Percentiles rank a stretch among this genome's conserved stretches.
phyloP scores from a whole-genome alignment of 2,797 vertebrate genomes.

The Chiloscyllium punctatum region DNA sequence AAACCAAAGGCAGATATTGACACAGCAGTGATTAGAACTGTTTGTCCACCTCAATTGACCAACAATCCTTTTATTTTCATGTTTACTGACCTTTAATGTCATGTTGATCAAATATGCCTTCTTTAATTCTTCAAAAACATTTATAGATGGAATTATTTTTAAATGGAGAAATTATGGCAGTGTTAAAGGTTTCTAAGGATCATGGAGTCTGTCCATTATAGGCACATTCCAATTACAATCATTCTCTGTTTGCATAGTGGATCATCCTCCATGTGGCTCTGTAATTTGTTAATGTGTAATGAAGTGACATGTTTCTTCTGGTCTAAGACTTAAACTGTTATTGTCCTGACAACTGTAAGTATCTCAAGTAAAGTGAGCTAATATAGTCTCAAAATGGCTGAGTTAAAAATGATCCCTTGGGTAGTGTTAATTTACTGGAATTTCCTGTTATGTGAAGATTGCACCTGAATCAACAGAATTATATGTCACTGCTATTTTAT shows the following conservation, averaged over 20 bases:
- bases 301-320: conserved; percentile 21
- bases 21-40: not conserved
- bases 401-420: conserved; percentile 9
- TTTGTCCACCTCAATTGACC: not conserved
- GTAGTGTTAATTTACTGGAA: conserved; percentile 22
- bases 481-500: not conserved
- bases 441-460: conserved; percentile 21
- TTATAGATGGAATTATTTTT: not conserved
- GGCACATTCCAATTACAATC: not conserved
- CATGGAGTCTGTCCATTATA: not conserved
- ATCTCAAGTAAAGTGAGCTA: conserved; percentile 1
- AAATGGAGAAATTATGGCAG: not conserved
- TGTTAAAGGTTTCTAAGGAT: not conserved
- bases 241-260: not conserved
- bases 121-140: not conserved
- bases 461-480: conserved; percentile 18
- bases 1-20: conserved; percentile 11
- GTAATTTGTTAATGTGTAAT: conserved; percentile 4
- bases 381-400: not conserved
- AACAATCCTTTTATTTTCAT: not conserved
- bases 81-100: not conserved
- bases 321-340: not conserved
- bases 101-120: not conserved
- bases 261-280: not conserved
- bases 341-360: conserved; percentile 8